Base-by-base conservation (phyloP, 2,113 vertebrate species). In the Istiophorus platypterus region DNA sequence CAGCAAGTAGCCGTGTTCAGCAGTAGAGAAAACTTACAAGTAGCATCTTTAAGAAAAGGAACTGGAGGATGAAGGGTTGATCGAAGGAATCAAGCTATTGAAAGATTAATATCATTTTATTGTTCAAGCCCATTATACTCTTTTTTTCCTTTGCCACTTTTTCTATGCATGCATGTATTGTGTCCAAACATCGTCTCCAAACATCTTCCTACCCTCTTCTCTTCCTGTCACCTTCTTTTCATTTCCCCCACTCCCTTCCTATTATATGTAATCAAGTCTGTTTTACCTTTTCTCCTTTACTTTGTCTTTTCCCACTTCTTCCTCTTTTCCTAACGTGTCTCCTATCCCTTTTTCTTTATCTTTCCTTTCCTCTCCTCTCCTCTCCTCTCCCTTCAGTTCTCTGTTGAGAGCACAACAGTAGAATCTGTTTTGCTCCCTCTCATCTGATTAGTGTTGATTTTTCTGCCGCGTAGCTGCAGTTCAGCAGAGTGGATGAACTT, bases 401-500 rank as follows among this genome's bases (percentile, higher is more conserved):
- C 63, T 83, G 82, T 92, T 88, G 88, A 92, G 89, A 92, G 89
- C 94, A 82, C 81, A 95, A 89, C 92, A 94, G 91, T 71, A 90
- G 93, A 95, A 97, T 96, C 96, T 96, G 94, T 95, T 97, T 97
- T 96, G 95, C 92, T 94, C 93, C 90, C 93, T 93, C 93, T 95
- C 94, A 97, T 96, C 96, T 94, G 95, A 96, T 97, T 97, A 97
- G 94, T 94, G 97, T 97, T 96, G 97, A 97, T 97, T 96, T 95
- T 96, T 91, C 95, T 90, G 90, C 94, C 88, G 90, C 93, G 91
- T 90, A 92, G 86, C 91, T 84, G 82, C 93, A 94, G 95, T 95
- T 96, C 94, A 93, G 94, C 84, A 89, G 94, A 94, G 92, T 94
- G 92, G 89, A 94, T 91, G 93, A 95, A 96, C 94, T 96, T 95